Evolutionary conservation across 92 coral and sea anemone genomes (phyloP).

Genomic region (Porites rus): DNA sequence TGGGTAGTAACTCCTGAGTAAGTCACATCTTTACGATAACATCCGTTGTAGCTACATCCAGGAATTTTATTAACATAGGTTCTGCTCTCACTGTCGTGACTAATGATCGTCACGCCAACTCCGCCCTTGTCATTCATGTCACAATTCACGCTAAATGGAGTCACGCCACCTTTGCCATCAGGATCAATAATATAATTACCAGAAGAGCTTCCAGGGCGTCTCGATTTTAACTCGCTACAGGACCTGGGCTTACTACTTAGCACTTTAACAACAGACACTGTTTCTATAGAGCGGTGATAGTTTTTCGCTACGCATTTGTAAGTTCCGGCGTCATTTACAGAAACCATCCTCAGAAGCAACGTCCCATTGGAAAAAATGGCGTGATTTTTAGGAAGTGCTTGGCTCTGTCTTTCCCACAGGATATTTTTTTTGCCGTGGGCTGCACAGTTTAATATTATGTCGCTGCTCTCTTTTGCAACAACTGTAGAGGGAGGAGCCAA

Average conservation of each 20-base stretch:
- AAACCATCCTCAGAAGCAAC: conserved; percentile 4
- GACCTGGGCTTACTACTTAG: neutral
- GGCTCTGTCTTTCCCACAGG: neutral
- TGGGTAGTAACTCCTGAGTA: conserved; percentile 50
- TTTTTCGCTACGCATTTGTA: conserved; percentile 43
- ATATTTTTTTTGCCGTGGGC: neutral
- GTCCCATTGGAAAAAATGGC: conserved; percentile 31
- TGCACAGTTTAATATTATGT: neutral
- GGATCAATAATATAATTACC: conserved; percentile 49
- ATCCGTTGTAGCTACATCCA: neutral
- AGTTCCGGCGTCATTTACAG: neutral
- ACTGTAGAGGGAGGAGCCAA: conserved; percentile 7
- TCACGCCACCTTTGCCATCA: conserved; percentile 42
- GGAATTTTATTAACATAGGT: conserved; percentile 5
- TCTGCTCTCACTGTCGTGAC: conserved; percentile 58
- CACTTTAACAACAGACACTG: neutral
- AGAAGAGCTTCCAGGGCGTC: neutral
- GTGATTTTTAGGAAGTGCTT: neutral
- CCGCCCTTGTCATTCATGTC: conserved; percentile 63
- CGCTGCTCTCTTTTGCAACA: neutral
- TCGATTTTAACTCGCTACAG: conserved; percentile 14
- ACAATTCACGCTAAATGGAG: conserved; percentile 50
- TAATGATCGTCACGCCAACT: conserved; percentile 58
- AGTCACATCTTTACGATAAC: conserved; percentile 34
- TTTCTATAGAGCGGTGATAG: conserved; percentile 3